Evolutionary conservation across 2,113 vertebrate species (phyloP), one percentile per base, ranked within the genome.

Genomic region (Gila orcuttii): DNA sequence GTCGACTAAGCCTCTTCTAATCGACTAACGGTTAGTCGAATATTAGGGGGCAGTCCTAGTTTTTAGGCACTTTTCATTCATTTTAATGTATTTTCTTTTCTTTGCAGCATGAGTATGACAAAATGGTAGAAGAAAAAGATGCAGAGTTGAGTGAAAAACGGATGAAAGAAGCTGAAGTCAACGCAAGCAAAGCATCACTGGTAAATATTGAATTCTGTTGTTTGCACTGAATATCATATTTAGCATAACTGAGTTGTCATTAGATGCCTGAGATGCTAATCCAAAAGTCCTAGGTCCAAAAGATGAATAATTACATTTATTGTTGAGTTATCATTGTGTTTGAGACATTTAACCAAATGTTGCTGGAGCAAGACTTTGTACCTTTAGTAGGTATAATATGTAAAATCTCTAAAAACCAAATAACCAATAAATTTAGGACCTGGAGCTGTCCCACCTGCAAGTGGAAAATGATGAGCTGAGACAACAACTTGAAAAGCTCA

Each of bases 91-190:
- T 28, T 76, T 80, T 74, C 11, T 73, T 77, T 81, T 64, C 25
- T 84, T 81, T 10, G 52, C 86, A 99, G 97, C 94, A 90, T 78
- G 96, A 98, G 62, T 98, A 98, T 92, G 97, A 98, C 91, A 96
- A 94, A 89, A 94, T 96, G 87, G 92, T 97, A 89, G 95, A 97
- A 93, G 97, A 97, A 92, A 98, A 97, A 91, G 96, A 98, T 85
- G 89, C 94, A 88, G 95, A 98, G 91, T 93, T 98, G 86, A 93
- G 94, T 88, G 91, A 93, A 82, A 94, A 87, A 87, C 97, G 94
- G 91, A 95, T 89, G 36, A 96, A 89, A 92, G 94, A 96, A 86
- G 93, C 91, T 86, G 95, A 96, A 86, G 91, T 94, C 8, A 92
- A 91, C 78, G 92, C 93, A 42, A 28, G 86, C 50, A 95, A 88